A percentile compares a stretch with the other conserved stretches of the same genome.
Evolutionary conservation across 2,113 vertebrate genomes (phyloP).

Genomic region (Takifugu flavidus): DNA sequence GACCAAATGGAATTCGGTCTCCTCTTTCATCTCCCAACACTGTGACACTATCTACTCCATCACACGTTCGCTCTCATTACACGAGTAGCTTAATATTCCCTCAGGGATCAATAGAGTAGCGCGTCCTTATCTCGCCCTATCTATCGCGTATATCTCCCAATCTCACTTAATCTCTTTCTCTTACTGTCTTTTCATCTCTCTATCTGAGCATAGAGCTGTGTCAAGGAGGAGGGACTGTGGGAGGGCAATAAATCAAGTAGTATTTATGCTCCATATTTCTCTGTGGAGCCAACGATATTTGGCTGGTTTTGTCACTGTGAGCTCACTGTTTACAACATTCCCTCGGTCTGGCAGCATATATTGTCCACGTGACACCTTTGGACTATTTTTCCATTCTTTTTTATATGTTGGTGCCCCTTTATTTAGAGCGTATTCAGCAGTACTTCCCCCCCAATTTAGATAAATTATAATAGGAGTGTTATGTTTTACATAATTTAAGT

Average conservation of each 20-base stretch:
- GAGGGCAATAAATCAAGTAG: slow-evolving; percentile 40
- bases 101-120: slow-evolving; percentile 57
- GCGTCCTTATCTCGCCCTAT: slow-evolving; percentile 43
- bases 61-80: slow-evolving; percentile 55
- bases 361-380: not conserved
- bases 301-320: slow-evolving; percentile 13
- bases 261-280: slow-evolving; percentile 36
- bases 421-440: not conserved
- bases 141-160: slow-evolving; percentile 47
- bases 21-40: slow-evolving; percentile 42
- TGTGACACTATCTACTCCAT: slow-evolving; percentile 52
- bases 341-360: slow-evolving; percentile 3
- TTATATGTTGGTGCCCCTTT: not conserved
- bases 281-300: slow-evolving; percentile 25
- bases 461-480: slow-evolving; percentile 29
- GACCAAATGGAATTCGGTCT: slow-evolving; percentile 24
- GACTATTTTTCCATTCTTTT: not conserved
- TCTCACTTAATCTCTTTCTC: slow-evolving; percentile 56
- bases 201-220: slow-evolving; percentile 37
- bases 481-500: slow-evolving; percentile 38
- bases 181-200: slow-evolving; percentile 63
- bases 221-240: slow-evolving; percentile 51
- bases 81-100: slow-evolving; percentile 60
- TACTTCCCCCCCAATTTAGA: slow-evolving; percentile 12
- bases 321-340: slow-evolving; percentile 12